Evolutionary conservation across 2,113 vertebrate species (phyloP).

Genomic region (Lamprologus speciosus): DNA sequence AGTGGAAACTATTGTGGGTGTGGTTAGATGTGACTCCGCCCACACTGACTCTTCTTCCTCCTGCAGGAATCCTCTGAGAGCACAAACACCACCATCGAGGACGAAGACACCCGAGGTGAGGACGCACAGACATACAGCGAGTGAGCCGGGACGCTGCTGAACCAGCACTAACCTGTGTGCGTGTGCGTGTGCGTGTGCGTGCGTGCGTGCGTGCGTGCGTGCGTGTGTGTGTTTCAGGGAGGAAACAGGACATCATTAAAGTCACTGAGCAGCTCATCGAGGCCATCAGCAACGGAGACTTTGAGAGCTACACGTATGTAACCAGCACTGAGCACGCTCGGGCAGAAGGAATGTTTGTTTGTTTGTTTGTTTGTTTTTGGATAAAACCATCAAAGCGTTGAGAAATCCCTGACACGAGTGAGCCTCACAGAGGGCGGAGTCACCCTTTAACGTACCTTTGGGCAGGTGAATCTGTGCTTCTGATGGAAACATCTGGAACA

Average conservation of each 20-base stretch:
- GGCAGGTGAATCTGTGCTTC: rapidly evolving
- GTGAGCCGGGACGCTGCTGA: too few species aligned
- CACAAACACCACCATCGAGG: constrained; percentile 96
- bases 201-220: not conserved
- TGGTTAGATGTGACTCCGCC: not conserved
- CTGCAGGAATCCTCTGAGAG: constrained; percentile 95
- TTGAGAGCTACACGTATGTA: constrained; percentile 97
- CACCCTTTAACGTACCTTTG: not conserved
- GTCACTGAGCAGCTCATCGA: constrained; percentile 97
- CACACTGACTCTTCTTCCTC: constrained; percentile 24
- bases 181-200: not conserved
- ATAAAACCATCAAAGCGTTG: not conserved
- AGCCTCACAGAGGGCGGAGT: not conserved
- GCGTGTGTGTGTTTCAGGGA: constrained; percentile 65
- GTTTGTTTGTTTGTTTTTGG: not conserved
- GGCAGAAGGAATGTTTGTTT: not conserved
- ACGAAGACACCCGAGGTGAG: constrained; percentile 95
- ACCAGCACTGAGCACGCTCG: not conserved
- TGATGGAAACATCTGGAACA: not conserved
- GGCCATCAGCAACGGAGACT: constrained; percentile 97
- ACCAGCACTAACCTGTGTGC: not conserved
- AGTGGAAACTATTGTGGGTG: not conserved
- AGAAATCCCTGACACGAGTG: not conserved
- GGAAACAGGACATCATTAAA: constrained; percentile 99
- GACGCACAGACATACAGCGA: not conserved